A percentile compares a stretch with the other conserved stretches of the same genome.
Conservation (phyloP, 2,888 invertebrate species). For the Aproaerema taeniolella region DNA sequence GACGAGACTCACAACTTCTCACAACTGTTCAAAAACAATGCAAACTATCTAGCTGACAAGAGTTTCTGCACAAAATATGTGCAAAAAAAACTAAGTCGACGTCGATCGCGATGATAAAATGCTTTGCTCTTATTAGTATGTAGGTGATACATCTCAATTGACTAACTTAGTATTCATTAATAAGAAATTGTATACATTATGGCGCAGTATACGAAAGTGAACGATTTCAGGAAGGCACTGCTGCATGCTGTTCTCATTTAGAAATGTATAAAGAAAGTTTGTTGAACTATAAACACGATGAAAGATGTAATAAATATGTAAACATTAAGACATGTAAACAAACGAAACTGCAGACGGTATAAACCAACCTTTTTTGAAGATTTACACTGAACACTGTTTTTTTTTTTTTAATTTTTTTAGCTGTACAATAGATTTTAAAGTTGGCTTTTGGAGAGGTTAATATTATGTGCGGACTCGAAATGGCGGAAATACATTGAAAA, state of each 20-base stretch:
- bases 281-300: slow-evolving; percentile 62
- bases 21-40: slow-evolving; percentile 4
- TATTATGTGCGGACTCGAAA: too few relatives aligned
- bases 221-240: slow-evolving; percentile 17
- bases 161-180: slow-evolving; percentile 4
- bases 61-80: slow-evolving; percentile 2
- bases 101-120: slow-evolving; percentile 1
- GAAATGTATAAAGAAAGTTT: slow-evolving; percentile 38
- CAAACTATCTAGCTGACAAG: slow-evolving; percentile 2
- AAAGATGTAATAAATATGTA: slow-evolving; percentile 65
- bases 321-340: slow-evolving; percentile 17
- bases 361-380: not conserved
- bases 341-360: slow-evolving; percentile 1
- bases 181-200: slow-evolving; percentile 6
- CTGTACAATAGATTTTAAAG: too few relatives aligned
- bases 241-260: slow-evolving; percentile 22
- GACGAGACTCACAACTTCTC: slow-evolving; percentile 5
- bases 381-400: too few relatives aligned
- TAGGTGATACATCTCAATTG: slow-evolving; percentile 4
- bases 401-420: too few relatives aligned
- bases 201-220: slow-evolving; percentile 10
- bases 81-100: slow-evolving; percentile 2
- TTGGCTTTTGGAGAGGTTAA: too few relatives aligned
- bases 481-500: too few relatives aligned
- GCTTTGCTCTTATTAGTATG: slow-evolving; percentile 7